Conservation (phyloP, 2,888 invertebrate genomes). For the Amblyteles armatorius region DNA sequence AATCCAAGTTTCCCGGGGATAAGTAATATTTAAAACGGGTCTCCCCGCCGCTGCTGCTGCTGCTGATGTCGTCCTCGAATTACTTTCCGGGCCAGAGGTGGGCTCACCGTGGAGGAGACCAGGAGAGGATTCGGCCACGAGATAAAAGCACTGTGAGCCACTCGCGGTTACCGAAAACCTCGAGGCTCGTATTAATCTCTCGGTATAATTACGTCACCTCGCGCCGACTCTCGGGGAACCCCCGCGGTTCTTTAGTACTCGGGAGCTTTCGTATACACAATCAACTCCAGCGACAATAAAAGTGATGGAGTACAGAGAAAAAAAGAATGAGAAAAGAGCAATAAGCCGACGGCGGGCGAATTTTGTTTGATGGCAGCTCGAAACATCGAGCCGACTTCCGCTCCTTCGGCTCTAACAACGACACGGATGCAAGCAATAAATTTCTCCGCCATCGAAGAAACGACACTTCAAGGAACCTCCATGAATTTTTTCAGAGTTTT, state of each 20-base stretch:
- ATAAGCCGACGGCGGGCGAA: neutral
- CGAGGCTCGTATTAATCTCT: conserved; percentile 80
- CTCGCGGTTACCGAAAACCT: conserved; percentile 73
- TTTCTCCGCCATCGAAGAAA: neutral
- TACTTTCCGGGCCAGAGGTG: conserved; percentile 77
- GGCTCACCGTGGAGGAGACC: conserved; percentile 61
- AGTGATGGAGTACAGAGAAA: conserved; percentile 18
- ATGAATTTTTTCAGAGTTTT: neutral
- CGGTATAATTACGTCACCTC: conserved; percentile 81
- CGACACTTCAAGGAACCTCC: neutral
- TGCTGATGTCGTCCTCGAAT: conserved; percentile 76
- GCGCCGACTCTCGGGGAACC: neutral
- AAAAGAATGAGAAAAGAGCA: conserved; percentile 8
- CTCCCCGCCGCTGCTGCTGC: conserved; percentile 69
- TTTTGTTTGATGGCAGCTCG: neutral
- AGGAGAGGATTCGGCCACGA: conserved; percentile 76
- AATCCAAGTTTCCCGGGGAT: conserved; percentile 76
- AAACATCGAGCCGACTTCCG: neutral
- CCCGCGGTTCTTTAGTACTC: conserved; percentile 7
- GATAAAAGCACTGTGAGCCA: conserved; percentile 72
- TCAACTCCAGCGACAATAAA: conserved; percentile 37
- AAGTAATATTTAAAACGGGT: conserved; percentile 81
- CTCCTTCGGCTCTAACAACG: neutral
- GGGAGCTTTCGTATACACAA: conserved; percentile 25
- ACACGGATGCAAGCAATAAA: neutral